Evolutionary conservation across 2,113 vertebrate species (phyloP), one percentile per base, ranked within the genome.

Genomic region (Sorex araneus): DNA sequence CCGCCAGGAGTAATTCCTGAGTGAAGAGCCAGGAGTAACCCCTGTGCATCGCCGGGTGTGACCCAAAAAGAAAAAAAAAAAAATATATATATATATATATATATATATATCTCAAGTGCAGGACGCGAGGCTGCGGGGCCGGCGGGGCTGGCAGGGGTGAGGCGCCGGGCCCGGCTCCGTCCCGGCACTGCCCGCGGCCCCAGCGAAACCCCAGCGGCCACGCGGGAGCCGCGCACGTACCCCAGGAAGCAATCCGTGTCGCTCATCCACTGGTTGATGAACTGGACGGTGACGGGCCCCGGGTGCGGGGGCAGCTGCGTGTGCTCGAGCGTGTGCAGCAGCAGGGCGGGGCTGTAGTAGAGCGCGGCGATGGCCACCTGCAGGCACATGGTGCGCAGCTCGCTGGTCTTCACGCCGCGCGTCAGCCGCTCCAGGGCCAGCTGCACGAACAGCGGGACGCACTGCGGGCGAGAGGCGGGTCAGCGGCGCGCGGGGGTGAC

Each of bases 241-340:
- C 99, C 99, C 45, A 99, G 97, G 94, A 99, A 99, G 97, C 99
- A 99, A 97, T 99, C 99, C 0, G 99, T 99, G 96, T 99, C 99
- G 12, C 98, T 99, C 98, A 99, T 99, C 99, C 99, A 99, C 96
- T 99, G 99, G 97, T 99, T 99, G 97, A 99, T 98, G 96, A 99
- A 99, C 97, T 99, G 99, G 0, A 98, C 98, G 0, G 99, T 99
- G 97, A 99, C 98, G 27, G 99, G 99, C 70, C 99, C 99, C 0
- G 99, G 98, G 96, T 98, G 99, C 96, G 99, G 98, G 21, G 99
- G 99, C 96, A 99, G 98, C 92, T 98, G 99, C 96, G 99, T 98
- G 95, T 98, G 99, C 92, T 99, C 99, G 88, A 99, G 97, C 0
- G 99, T 99, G 92, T 99, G 98, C 25, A 99, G 94, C 94, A 99